Evolutionary conservation across 1,140 invertebrate species (phyloP), one percentile per base, ranked within the genome.

Genomic region (Dysdera silvatica): DNA sequence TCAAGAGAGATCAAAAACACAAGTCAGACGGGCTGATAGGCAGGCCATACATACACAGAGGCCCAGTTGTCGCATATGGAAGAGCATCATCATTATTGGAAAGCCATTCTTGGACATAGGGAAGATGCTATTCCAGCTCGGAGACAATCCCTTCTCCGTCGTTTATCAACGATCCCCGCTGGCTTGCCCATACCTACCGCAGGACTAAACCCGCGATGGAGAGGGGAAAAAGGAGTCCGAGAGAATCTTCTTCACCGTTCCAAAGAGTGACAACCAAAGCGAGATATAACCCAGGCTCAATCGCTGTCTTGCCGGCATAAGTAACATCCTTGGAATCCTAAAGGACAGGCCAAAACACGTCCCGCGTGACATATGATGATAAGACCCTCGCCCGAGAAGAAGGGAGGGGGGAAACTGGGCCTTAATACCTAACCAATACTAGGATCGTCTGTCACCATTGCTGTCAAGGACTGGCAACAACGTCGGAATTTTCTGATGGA

Each of bases 401-500:
- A n/a, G n/a, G n/a, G n/a, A n/a, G n/a, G n/a, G n/a, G n/a, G n/a
- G n/a, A n/a, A n/a, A n/a, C n/a, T n/a, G n/a, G n/a, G n/a, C n/a
- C 56, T 43, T 58, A 58, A 58, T 52, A 49, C 59, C 59, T n/a
- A 61, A 49, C 59, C 59, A 61, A 61, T 61, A 61, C 59, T 47
- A 52, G 59, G 29, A 52, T 63, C 61, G 61, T 63, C 53, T 32
- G 52, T 63, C 61, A 63, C 61, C 61, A 63, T 63, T 53, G 52
- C 33, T 63, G 61, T 63, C 61, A n/a, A n/a, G n/a, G n/a, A n/a
- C n/a, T n/a, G n/a, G n/a, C n/a, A 63, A 49, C 43, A 47, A 40
- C 52, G 61, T 41, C 61, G 52, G 56, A 53, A 63, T 63, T 63
- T 63, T 48, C 53, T 63, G 61, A 63, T 63, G 61, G 61, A 63